A percentile compares a stretch with the other conserved stretches of the same genome.
phyloP scores from a whole-genome alignment of 2,888 invertebrate species.

The Eupsilia transversa region DNA sequence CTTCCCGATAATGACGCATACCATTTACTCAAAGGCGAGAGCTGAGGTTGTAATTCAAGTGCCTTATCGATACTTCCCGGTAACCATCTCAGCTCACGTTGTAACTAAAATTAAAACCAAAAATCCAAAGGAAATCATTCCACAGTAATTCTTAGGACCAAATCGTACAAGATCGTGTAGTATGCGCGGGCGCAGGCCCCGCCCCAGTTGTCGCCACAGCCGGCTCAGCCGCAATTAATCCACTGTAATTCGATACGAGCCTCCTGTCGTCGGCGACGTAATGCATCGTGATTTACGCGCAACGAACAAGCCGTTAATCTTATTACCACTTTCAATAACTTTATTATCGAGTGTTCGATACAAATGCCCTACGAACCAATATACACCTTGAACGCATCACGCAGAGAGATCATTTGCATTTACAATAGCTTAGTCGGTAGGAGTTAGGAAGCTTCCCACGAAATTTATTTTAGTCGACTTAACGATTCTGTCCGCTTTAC shows the following conservation, averaged over 20 bases:
- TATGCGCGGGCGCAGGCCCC: conserved; percentile 75
- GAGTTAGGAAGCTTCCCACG: conserved; percentile 85
- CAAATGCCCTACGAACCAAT: conserved; percentile 77
- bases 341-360: conserved; percentile 84
- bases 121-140: conserved; percentile 44
- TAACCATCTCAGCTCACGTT: conserved; percentile 72
- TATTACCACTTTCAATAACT: conserved; percentile 91
- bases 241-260: conserved; percentile 88
- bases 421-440: conserved; percentile 72
- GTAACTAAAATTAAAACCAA: conserved; percentile 72
- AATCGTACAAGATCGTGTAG: conserved; percentile 62
- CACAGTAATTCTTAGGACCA: conserved; percentile 41
- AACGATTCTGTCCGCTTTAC: conserved; percentile 84
- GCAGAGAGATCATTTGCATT: conserved; percentile 77
- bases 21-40: conserved; percentile 83
- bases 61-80: conserved; percentile 79
- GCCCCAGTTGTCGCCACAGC: conserved; percentile 81
- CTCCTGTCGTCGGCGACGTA: conserved; percentile 88
- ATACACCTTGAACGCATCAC: conserved; percentile 79
- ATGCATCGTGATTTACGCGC: conserved; percentile 89
- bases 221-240: conserved; percentile 87
- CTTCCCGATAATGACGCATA: conserved; percentile 85
- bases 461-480: conserved; percentile 88
- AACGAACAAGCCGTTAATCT: conserved; percentile 88
- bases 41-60: conserved; percentile 80